phyloP scores from a whole-genome alignment of 1,140 invertebrate genomes.

The Lasioglossum albipes region DNA sequence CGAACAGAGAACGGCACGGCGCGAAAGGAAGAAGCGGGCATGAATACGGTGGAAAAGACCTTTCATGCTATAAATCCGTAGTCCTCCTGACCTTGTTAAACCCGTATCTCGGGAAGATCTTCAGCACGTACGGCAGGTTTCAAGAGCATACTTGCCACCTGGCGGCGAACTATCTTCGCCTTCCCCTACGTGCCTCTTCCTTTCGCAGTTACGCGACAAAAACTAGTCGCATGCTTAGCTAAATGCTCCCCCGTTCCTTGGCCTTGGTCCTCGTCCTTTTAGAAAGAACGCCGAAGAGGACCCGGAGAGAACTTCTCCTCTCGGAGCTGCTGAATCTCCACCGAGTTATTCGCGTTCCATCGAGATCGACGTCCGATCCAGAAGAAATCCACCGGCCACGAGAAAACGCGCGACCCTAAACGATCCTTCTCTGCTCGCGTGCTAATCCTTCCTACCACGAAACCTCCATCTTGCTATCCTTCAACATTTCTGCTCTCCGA shows the following conservation, averaged over 20 bases:
- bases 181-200: conserved; percentile 55
- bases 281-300: conserved; percentile 49
- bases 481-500: no score
- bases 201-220: conserved; percentile 73
- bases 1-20: neutral
- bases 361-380: conserved; percentile 31
- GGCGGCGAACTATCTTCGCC: conserved; percentile 59
- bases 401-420: neutral
- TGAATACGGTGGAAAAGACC: conserved; percentile 33
- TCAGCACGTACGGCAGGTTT: conserved; percentile 57
- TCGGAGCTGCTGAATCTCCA: conserved; percentile 19
- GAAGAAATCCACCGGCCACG: neutral
- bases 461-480: no score
- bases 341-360: conserved; percentile 28
- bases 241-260: conserved; percentile 71
- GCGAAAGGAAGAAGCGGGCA: neutral
- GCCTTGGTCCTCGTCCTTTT: conserved; percentile 65
- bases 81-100: conserved; percentile 64
- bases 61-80: conserved; percentile 48
- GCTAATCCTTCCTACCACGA: no score
- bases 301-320: conserved; percentile 8
- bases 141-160: conserved; percentile 73
- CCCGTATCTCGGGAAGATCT: conserved; percentile 64
- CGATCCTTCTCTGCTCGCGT: no score
- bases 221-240: conserved; percentile 79